Evolutionary conservation across 2,113 vertebrate genomes (phyloP), one percentile per base, ranked within the genome.

Genomic region (Lycaon pictus): DNA sequence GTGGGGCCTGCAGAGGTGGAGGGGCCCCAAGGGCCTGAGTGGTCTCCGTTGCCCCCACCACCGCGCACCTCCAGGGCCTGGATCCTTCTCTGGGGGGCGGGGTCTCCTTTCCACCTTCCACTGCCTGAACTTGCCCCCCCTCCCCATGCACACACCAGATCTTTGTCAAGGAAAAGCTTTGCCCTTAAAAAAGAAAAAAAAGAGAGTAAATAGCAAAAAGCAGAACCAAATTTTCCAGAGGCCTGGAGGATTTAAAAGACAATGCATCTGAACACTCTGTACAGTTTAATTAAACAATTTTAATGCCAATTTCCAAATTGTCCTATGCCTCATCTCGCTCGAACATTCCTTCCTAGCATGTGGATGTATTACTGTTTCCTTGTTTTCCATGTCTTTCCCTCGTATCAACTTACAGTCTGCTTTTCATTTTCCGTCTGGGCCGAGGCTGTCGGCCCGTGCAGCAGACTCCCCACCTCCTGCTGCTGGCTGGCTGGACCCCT

Each of bases 251-350:
- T 86, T 90, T 48, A 56, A 84, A 63, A 65, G 90, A 69, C 84
- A 51, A 92, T 2, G 67, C 58, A 92, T 65, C 80, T 85, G 92
- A 97, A 97, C 87, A 77, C 74, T 58, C 97, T 88, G 94, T 94
- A 86, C 63, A 35, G 92, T 96, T 98, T 97, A 98, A 98, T 98
- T 97, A 98, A 98, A 96, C 90, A 96, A 96, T 97, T 98, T 93
- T 72, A 96, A 97, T 93, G 90, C 82, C 97, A 93, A 93, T 87
- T 98, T 94, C 97, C 97, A 97, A 95, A 93, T 56, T n/a, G 90
- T 95, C 93, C 19, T 1, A 2, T 87, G 94, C 95, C 93, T 96
- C 97, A 69, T 90, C 90, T 88, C 90, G 51, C 43, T 43, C 3
- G 88, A 84, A 95, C 94, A 95, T 95, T 95, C 97, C 97, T 86